These are phyloP conservation scores for Hyperopisus bebe DNA, from an alignment of 2,113 vertebrate genomes.

Conservation along the genomic window DNA sequence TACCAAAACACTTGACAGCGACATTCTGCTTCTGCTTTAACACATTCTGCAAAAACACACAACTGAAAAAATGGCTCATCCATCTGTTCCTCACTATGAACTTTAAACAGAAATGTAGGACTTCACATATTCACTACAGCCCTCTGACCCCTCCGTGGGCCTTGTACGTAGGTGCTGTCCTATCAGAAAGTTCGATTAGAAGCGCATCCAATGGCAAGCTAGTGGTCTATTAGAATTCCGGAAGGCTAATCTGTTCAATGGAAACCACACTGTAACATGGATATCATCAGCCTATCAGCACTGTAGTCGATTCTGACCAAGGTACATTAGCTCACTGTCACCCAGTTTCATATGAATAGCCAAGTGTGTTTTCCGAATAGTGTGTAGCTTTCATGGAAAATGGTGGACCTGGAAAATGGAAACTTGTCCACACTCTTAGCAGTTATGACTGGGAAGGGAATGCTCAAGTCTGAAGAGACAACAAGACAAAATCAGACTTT, in stretches of 20 bases:
- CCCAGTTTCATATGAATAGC: background rate
- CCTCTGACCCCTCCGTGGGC: background rate
- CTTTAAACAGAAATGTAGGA: background rate
- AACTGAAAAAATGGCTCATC: background rate
- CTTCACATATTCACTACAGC: background rate
- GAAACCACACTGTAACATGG: background rate
- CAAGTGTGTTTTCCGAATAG: background rate
- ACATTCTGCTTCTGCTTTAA: background rate
- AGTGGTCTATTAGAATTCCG: background rate
- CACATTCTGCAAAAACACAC: background rate
- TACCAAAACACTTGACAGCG: background rate
- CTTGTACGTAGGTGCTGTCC: background rate
- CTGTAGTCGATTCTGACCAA: background rate
- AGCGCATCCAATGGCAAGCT: background rate
- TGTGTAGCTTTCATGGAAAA: background rate
- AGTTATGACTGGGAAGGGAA: background rate
- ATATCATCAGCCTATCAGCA: background rate
- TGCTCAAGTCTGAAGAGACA: background rate
- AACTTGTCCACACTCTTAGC: background rate
- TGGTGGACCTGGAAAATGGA: background rate
- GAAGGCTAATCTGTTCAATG: background rate
- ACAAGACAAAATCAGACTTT: background rate
- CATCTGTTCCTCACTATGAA: background rate
- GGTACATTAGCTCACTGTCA: background rate
- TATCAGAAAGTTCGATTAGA: constrained; percentile 14